These are phyloP conservation scores for Syrrhaptes paradoxus DNA, from an alignment of 2,113 vertebrate genomes.

Conservation along the genomic window DNA sequence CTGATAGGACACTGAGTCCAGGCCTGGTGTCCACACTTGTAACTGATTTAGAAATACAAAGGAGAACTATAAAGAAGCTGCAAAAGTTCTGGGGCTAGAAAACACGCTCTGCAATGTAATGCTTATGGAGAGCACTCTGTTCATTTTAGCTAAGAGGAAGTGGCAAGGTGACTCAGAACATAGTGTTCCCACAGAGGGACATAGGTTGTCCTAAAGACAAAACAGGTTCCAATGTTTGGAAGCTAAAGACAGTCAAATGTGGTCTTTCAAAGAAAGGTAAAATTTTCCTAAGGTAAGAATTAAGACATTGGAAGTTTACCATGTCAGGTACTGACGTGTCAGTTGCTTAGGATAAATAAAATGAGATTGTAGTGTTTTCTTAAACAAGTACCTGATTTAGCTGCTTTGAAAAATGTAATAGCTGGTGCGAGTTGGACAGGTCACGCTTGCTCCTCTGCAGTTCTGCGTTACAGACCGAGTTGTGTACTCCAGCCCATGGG, in stretches of 20 bases:
- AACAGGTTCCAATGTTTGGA: neutral
- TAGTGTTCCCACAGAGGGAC: neutral
- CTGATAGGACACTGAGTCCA: neutral
- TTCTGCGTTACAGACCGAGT: neutral
- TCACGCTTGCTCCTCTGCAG: neutral
- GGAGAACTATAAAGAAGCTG: neutral
- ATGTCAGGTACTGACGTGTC: neutral
- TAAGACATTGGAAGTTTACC: neutral
- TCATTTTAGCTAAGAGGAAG: neutral
- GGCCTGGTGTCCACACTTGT: neutral
- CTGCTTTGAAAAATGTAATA: neutral
- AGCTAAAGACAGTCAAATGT: neutral
- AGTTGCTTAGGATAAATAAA: neutral
- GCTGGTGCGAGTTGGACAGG: neutral
- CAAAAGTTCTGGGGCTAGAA: neutral
- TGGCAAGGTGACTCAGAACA: neutral
- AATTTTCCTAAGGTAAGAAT: neutral
- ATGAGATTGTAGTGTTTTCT: neutral
- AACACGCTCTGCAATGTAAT: fast-evolving
- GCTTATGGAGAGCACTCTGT: neutral
- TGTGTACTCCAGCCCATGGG: neutral
- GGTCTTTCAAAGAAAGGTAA: neutral
- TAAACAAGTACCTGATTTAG: neutral
- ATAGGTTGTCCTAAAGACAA: neutral
- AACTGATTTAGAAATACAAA: neutral